Conservation (phyloP, 2,888 invertebrate species). For the Cyclophora albipunctata region DNA sequence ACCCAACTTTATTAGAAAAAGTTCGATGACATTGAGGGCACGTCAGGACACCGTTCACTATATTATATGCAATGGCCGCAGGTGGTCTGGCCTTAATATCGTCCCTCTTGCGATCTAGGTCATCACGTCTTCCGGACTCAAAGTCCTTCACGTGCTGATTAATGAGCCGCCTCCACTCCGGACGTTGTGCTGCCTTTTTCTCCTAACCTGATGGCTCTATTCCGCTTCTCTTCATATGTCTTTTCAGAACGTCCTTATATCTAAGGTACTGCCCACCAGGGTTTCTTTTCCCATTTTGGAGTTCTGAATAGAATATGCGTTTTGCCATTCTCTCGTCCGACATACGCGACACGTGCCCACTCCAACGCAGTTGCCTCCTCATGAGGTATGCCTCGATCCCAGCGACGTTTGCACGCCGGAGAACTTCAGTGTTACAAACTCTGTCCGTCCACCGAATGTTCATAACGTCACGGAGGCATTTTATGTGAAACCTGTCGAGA, state of each 20-base stretch:
- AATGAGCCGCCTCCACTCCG: too few relatives aligned
- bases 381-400: not conserved
- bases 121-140: too few relatives aligned
- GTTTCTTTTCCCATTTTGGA: conserved; percentile 10
- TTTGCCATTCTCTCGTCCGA: not conserved
- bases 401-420: not conserved
- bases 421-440: not conserved
- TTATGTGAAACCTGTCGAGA: not conserved
- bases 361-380: not conserved
- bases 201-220: too few relatives aligned
- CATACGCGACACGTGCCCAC: not conserved
- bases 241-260: conserved; percentile 12
- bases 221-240: conserved; percentile 1
- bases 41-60: too few relatives aligned
- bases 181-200: too few relatives aligned
- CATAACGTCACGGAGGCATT: not conserved
- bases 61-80: too few relatives aligned
- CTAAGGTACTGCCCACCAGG: conserved; percentile 6
- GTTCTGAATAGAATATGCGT: conserved; percentile 1
- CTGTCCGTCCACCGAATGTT: not conserved
- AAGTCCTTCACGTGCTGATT: too few relatives aligned
- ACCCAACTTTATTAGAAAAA: too few relatives aligned
- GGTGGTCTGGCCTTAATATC: too few relatives aligned
- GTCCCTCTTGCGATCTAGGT: too few relatives aligned
- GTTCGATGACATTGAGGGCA: too few relatives aligned